phyloP scores from a whole-genome alignment of 2,888 invertebrate genomes.

The Scaptomyza parva region DNA sequence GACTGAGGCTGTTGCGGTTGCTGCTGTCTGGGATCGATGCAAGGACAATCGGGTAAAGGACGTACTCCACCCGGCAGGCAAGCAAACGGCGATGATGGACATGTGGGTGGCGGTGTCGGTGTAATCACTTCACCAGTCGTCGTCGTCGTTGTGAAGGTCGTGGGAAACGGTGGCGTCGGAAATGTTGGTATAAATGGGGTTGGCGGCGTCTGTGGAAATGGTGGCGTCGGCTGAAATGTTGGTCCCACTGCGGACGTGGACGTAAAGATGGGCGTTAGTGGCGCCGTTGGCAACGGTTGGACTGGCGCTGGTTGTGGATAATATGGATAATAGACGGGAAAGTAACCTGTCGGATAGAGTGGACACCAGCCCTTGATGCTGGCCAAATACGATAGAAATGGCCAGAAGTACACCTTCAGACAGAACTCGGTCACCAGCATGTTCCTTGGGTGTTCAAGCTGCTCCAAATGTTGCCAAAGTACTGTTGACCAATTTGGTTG shows the following conservation, averaged over 20 bases:
- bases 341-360: conserved; percentile 73
- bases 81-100: conserved; percentile 76
- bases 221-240: conserved; percentile 29
- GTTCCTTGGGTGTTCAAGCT: conserved; percentile 18
- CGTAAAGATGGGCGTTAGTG: conserved; percentile 56
- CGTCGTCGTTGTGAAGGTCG: conserved; percentile 32
- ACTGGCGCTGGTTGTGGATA: conserved; percentile 64
- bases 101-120: conserved; percentile 51
- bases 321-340: conserved; percentile 77
- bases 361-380: conserved; percentile 83
- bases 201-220: conserved; percentile 1
- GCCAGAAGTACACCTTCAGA: conserved; percentile 83
- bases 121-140: conserved; percentile 26
- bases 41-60: conserved; percentile 82
- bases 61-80: conserved; percentile 79
- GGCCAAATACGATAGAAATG: conserved; percentile 83
- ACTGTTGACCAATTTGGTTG: conserved; percentile 44
- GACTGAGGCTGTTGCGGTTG: conserved; percentile 14
- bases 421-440: conserved; percentile 83
- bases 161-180: conserved; percentile 31
- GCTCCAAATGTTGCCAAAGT: conserved; percentile 41
- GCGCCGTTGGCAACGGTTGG: conserved; percentile 53
- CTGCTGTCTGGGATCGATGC: conserved; percentile 81
- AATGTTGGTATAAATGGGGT: conserved; percentile 1
- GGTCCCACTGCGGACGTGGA: conserved; percentile 60